These are phyloP conservation scores for Irena cyanogastra DNA, from an alignment of 2,113 vertebrate genomes.

Conservation along the genomic window DNA sequence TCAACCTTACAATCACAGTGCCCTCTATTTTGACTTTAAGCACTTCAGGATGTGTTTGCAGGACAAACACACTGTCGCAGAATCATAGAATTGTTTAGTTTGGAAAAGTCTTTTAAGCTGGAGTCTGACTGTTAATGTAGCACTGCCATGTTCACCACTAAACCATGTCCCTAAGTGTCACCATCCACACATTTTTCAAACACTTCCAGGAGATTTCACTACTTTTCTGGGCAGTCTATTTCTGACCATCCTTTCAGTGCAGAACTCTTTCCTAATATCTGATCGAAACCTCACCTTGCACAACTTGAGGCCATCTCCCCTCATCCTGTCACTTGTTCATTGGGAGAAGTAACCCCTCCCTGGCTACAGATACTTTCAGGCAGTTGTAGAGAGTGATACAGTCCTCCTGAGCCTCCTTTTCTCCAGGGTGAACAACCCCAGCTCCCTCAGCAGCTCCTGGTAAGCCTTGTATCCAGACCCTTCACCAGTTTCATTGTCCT, in stretches of 20 bases:
- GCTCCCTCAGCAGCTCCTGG: background rate
- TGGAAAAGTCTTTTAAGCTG: background rate
- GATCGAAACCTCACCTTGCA: background rate
- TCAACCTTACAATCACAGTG: background rate
- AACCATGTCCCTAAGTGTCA: background rate
- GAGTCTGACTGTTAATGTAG: background rate
- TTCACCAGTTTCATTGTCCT: background rate
- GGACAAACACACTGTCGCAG: background rate
- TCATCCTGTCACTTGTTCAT: background rate
- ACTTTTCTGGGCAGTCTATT: background rate
- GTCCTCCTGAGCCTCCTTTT: background rate
- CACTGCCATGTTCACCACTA: background rate
- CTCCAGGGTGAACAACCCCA: background rate
- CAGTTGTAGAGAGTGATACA: background rate
- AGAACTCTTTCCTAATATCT: background rate
- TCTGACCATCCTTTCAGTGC: background rate
- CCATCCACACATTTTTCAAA: background rate
- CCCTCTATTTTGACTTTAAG: background rate
- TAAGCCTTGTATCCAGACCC: background rate
- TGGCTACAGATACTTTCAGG: background rate
- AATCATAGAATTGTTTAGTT: background rate
- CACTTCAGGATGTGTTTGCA: background rate
- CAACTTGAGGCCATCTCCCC: background rate
- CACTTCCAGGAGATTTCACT: background rate
- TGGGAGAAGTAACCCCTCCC: background rate